Conservation (phyloP, 2,888 invertebrate genomes). For the Drosophila emarginata region DNA sequence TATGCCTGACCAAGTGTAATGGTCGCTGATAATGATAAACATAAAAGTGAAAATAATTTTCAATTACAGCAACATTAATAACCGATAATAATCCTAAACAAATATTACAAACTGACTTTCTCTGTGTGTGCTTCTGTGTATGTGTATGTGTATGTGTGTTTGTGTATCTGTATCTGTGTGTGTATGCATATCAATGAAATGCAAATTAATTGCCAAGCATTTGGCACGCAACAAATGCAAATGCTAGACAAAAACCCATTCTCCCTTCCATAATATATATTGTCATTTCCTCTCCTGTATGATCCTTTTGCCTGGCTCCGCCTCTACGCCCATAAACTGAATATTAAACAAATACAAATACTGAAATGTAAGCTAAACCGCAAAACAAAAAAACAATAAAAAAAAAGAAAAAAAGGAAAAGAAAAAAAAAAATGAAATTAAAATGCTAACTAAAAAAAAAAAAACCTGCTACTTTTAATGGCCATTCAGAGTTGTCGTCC, state of each 20-base stretch:
- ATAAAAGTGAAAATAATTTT: slow-evolving; percentile 78
- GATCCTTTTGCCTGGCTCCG: no score
- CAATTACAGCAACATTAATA: slow-evolving; percentile 78
- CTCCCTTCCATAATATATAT: not conserved
- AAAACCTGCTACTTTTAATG: slow-evolving; percentile 34
- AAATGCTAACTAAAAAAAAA: slow-evolving; percentile 8
- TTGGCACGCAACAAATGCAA: slow-evolving; percentile 58
- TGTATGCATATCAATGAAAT: slow-evolving; percentile 73
- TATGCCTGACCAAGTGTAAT: slow-evolving; percentile 31
- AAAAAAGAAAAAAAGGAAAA: slow-evolving; percentile 6
- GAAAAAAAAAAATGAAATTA: slow-evolving; percentile 1
- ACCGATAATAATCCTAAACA: slow-evolving; percentile 78
- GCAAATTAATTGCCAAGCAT: slow-evolving; percentile 72
- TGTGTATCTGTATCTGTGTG: slow-evolving; percentile 60
- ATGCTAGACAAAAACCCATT: slow-evolving; percentile 7
- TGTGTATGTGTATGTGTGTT: slow-evolving; percentile 18
- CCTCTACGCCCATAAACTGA: not conserved
- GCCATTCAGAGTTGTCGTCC: slow-evolving; percentile 39
- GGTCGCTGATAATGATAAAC: slow-evolving; percentile 58
- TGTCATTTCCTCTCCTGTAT: slow-evolving; percentile 9
- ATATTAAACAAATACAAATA: slow-evolving; percentile 46
- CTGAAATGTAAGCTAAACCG: slow-evolving; percentile 65
- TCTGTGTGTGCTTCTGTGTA: not conserved
- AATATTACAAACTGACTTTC: slow-evolving; percentile 55
- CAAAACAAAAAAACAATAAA: slow-evolving; percentile 33